Conservation (phyloP, 2,113 vertebrate species). For the Ia io region DNA sequence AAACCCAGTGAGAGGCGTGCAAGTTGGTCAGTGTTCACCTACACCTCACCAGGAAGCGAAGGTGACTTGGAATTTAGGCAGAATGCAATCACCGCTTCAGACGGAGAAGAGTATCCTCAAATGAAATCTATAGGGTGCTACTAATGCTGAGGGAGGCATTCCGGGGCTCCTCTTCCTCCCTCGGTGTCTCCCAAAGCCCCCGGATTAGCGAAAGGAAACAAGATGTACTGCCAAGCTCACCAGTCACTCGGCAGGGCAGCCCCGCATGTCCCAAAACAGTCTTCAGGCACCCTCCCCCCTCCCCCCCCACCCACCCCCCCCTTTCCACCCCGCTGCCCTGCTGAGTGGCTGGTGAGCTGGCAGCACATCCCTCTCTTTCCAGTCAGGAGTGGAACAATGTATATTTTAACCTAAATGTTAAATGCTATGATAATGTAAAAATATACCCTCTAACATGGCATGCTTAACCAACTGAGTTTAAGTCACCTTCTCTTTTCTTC, state of each 20-base stretch:
- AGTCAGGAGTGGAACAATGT: constrained; percentile 38
- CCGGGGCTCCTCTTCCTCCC: not conserved
- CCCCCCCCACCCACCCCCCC: too few species aligned
- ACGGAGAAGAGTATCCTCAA: not conserved
- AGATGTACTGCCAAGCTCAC: constrained; percentile 42
- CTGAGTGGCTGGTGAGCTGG: constrained; percentile 40
- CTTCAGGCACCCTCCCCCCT: not conserved
- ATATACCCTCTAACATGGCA: constrained; percentile 40
- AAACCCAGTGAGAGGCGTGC: not conserved
- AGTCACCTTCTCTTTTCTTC: constrained; percentile 34
- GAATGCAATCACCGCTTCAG: not conserved
- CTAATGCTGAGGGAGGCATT: constrained; percentile 40
- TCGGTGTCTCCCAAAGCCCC: not conserved
- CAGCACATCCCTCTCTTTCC: constrained; percentile 52
- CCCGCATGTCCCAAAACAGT: not conserved
- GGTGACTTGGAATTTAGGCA: not conserved
- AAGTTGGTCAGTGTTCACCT: not conserved
- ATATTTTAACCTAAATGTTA: constrained; percentile 68
- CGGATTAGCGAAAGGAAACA: constrained; percentile 34
- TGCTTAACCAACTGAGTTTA: not conserved
- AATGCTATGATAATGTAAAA: constrained; percentile 64
- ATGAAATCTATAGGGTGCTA: not conserved
- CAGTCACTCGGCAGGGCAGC: constrained; percentile 42
- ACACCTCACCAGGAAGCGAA: not conserved
- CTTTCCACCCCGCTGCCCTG: constrained; percentile 23